phyloP scores from a whole-genome alignment of 2,113 vertebrate species.

The Nipponia nippon region DNA sequence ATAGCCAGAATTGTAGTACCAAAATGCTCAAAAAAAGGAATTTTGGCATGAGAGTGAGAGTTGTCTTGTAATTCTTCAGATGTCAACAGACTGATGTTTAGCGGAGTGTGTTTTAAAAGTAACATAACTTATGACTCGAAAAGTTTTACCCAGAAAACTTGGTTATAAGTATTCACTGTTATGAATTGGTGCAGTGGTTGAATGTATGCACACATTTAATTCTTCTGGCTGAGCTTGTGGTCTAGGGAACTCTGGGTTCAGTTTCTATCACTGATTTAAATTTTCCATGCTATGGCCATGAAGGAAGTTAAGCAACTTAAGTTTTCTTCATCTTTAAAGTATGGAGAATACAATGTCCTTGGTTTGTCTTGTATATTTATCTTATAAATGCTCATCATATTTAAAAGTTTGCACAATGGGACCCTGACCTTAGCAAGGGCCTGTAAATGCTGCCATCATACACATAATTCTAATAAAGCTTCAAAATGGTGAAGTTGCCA shows the following conservation, averaged over 20 bases:
- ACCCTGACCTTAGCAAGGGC: slow-evolving; percentile 29
- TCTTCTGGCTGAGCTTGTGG: neutral
- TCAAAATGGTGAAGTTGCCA: neutral
- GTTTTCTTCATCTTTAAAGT: slow-evolving; percentile 3
- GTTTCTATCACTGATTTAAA: neutral
- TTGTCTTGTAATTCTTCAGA: neutral
- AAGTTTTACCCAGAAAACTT: neutral
- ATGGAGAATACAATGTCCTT: slow-evolving; percentile 15
- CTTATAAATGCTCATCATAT: slow-evolving; percentile 25
- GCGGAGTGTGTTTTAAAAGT: neutral
- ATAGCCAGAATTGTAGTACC: neutral
- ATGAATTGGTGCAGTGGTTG: neutral
- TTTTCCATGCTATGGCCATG: neutral
- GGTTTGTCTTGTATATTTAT: slow-evolving; percentile 1
- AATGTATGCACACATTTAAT: neutral
- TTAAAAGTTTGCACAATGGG: slow-evolving; percentile 11
- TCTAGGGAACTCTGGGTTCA: neutral
- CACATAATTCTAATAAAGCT: slow-evolving; percentile 3
- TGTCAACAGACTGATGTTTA: neutral
- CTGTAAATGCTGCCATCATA: slow-evolving; percentile 6
- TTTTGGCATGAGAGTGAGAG: neutral
- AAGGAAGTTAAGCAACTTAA: neutral
- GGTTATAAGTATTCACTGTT: neutral
- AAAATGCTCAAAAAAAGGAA: neutral
- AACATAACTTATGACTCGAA: neutral